Evolutionary conservation across 1,140 invertebrate genomes (phyloP).

Genomic region (Holcopasites calliopsidis): DNA sequence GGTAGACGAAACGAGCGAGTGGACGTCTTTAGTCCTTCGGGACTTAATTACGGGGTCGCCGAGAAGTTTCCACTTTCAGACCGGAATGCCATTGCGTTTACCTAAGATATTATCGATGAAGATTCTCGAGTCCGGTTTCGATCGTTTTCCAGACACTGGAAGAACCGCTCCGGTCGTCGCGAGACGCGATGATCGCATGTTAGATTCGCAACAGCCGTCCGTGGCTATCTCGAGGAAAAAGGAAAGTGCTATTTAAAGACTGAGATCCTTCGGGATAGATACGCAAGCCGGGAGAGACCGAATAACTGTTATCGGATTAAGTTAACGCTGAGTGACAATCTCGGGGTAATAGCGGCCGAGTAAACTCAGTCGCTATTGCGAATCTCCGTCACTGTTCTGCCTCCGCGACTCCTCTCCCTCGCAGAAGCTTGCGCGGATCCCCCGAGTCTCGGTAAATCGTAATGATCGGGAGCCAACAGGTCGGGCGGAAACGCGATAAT

Average conservation of each 20-base stretch:
- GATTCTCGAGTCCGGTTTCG: not conserved
- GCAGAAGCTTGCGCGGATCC: constrained; percentile 5
- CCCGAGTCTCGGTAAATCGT: not conserved
- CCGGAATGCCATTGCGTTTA: too few relatives aligned
- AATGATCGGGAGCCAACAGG: constrained; percentile 2
- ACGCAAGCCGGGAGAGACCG: not conserved
- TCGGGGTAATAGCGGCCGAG: constrained; percentile 28
- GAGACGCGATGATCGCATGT: not conserved
- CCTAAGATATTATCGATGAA: not conserved
- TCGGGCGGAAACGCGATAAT: not conserved
- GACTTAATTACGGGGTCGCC: too few relatives aligned
- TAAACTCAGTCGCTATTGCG: constrained; percentile 37
- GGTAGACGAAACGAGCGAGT: not conserved
- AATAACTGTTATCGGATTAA: constrained; percentile 29
- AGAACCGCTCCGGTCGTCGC: not conserved
- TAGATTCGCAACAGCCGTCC: not conserved
- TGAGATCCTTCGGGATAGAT: not conserved
- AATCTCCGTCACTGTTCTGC: not conserved
- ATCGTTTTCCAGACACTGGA: not conserved
- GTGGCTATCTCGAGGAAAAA: not conserved
- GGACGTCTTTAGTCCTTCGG: too few relatives aligned
- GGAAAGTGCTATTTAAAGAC: constrained; percentile 14
- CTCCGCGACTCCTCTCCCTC: not conserved
- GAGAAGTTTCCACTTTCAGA: not conserved
- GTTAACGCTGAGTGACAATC: constrained; percentile 33